Evolutionary conservation across 2,888 invertebrate genomes (phyloP).

Genomic region (Ephialtes manifestator): DNA sequence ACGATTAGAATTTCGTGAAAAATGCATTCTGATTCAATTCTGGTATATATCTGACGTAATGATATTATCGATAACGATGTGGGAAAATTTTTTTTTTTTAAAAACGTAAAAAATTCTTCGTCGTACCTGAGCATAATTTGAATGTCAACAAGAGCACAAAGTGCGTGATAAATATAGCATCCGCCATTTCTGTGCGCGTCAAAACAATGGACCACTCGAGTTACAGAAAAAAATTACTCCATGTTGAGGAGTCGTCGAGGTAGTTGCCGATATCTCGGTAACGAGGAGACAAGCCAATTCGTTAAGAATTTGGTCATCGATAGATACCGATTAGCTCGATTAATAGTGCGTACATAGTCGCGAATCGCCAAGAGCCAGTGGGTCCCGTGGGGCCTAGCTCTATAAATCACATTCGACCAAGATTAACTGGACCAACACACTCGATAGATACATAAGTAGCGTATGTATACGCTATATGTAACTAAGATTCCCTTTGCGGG

Average conservation of each 20-base stretch:
- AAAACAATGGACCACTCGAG: conserved; percentile 80
- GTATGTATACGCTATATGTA: neutral
- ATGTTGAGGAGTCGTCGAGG: conserved; percentile 39
- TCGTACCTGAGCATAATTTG: conserved; percentile 81
- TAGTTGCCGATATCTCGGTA: conserved; percentile 14
- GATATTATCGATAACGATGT: neutral
- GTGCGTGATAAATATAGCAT: conserved; percentile 82
- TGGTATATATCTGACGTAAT: neutral
- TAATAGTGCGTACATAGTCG: conserved; percentile 41
- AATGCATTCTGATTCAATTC: neutral
- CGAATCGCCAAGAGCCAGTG: conserved; percentile 9
- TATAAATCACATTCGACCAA: conserved; percentile 56
- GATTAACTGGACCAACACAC: conserved; percentile 27
- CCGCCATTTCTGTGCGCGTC: conserved; percentile 83
- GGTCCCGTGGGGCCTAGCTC: conserved; percentile 23
- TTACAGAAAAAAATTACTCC: conserved; percentile 64
- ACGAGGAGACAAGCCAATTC: conserved; percentile 29
- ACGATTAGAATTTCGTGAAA: neutral
- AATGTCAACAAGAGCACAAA: conserved; percentile 82
- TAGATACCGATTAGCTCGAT: conserved; percentile 25
- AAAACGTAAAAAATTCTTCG: conserved; percentile 24
- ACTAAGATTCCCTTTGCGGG: conserved; percentile 8
- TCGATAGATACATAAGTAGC: conserved; percentile 15
- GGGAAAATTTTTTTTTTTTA: no score
- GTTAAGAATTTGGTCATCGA: conserved; percentile 56